These are phyloP conservation scores for Myotis lucifugus DNA, from an alignment of 2,113 vertebrate genomes.

Conservation along the genomic window DNA sequence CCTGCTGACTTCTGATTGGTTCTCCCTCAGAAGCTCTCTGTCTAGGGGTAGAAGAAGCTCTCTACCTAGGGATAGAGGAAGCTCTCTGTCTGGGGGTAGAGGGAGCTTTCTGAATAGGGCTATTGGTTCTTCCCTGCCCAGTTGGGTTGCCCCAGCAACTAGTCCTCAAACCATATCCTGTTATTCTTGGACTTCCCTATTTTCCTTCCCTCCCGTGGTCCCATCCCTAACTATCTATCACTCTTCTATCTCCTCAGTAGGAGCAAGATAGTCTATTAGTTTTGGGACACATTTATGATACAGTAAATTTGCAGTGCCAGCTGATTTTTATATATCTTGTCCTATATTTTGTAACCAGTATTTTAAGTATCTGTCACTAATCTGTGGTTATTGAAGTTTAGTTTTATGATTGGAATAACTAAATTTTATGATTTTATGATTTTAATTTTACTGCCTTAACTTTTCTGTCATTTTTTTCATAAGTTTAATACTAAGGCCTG, in stretches of 20 bases:
- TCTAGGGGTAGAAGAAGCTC: too few relatives aligned
- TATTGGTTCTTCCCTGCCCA: too few relatives aligned
- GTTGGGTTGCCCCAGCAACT: too few relatives aligned
- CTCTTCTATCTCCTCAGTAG: neutral
- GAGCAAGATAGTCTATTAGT: neutral
- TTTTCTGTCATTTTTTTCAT: slow-evolving; percentile 45
- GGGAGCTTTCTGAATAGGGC: too few relatives aligned
- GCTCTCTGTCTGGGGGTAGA: too few relatives aligned
- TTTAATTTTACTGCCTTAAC: slow-evolving; percentile 38
- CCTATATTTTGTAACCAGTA: neutral
- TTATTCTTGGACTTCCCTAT: too few relatives aligned
- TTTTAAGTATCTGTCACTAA: slow-evolving; percentile 24
- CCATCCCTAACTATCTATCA: too few relatives aligned
- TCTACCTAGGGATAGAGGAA: too few relatives aligned
- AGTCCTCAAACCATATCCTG: too few relatives aligned
- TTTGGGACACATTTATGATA: neutral
- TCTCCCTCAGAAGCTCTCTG: too few relatives aligned
- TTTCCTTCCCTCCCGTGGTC: too few relatives aligned
- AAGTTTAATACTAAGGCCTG: slow-evolving; percentile 4
- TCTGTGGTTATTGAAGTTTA: neutral
- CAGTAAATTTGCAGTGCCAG: neutral
- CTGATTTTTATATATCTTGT: neutral
- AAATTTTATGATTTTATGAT: slow-evolving; percentile 35
- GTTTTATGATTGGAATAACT: neutral
- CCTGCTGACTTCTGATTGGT: too few relatives aligned